A percentile compares a stretch with the other conserved stretches of the same genome.
Evolutionary conservation across 2,888 invertebrate genomes (phyloP).

Genomic region (Drosophila meridiana): DNA sequence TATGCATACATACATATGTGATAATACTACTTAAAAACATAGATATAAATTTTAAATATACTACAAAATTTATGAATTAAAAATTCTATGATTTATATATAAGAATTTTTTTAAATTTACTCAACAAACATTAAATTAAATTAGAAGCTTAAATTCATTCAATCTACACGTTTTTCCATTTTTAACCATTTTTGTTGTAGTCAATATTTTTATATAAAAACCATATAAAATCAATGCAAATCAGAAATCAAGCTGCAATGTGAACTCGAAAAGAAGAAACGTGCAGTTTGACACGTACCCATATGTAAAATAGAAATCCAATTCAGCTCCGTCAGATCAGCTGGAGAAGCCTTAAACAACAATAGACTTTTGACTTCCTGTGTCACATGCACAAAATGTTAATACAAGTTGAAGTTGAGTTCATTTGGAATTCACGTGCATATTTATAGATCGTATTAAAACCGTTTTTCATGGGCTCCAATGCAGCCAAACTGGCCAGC

Average conservation of each 20-base stretch:
- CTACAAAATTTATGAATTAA: neutral
- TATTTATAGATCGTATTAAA: constrained; percentile 44
- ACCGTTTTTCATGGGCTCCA: constrained; percentile 46
- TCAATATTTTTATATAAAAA: neutral
- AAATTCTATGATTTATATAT: too few species aligned
- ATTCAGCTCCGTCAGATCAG: constrained; percentile 1
- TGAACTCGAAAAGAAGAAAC: neutral
- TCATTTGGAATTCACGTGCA: constrained; percentile 49
- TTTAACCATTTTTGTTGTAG: neutral
- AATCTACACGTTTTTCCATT: neutral
- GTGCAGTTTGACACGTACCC: neutral
- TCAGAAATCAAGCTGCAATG: constrained; percentile 3
- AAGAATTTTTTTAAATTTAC: neutral
- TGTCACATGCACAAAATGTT: constrained; percentile 19
- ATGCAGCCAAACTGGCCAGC: constrained; percentile 30
- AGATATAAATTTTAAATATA: too few species aligned
- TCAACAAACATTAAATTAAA: neutral
- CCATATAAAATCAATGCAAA: neutral
- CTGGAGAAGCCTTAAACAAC: neutral
- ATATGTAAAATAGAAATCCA: neutral
- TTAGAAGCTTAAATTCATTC: neutral
- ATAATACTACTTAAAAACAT: too few species aligned
- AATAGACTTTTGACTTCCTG: constrained; percentile 37
- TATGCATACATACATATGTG: too few species aligned
- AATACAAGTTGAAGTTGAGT: neutral